These are phyloP conservation scores for Hydrolagus colliei DNA, from an alignment of 2,797 vertebrate species.

Conservation along the genomic window DNA sequence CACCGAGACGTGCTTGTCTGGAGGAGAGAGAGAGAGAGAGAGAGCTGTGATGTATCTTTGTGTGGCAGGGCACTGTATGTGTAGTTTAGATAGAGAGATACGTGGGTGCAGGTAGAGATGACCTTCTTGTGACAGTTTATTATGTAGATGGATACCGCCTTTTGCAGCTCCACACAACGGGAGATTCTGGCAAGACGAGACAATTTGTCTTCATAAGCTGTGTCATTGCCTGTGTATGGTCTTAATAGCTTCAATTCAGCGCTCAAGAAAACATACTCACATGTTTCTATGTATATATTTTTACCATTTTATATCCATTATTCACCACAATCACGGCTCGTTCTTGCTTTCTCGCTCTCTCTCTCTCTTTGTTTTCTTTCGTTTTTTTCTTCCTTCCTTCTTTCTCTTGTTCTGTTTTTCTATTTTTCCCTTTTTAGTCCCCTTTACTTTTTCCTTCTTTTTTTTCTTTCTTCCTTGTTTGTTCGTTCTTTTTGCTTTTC, in stretches of 20 bases:
- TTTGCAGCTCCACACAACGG: background rate
- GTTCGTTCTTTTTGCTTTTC: no score
- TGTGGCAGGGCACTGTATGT: background rate
- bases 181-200: constrained; percentile 13
- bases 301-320: constrained; percentile 7
- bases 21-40: no score
- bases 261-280: constrained; percentile 6
- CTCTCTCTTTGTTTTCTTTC: background rate
- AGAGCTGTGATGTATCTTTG: background rate
- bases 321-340: background rate
- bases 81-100: background rate
- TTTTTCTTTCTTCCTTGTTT: no score
- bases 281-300: background rate
- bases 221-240: background rate
- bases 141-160: constrained; percentile 22
- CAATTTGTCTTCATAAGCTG: constrained; percentile 23
- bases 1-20: no score
- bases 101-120: background rate
- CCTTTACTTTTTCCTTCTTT: no score
- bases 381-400: background rate
- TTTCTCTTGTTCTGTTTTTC: background rate
- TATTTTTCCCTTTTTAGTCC: background rate
- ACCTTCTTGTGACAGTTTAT: constrained; percentile 17
- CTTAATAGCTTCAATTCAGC: constrained; percentile 13
- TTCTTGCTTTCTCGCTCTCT: background rate